Evolutionary conservation across 2,113 vertebrate species (phyloP).

Genomic region (Phalacrocorax carbo): DNA sequence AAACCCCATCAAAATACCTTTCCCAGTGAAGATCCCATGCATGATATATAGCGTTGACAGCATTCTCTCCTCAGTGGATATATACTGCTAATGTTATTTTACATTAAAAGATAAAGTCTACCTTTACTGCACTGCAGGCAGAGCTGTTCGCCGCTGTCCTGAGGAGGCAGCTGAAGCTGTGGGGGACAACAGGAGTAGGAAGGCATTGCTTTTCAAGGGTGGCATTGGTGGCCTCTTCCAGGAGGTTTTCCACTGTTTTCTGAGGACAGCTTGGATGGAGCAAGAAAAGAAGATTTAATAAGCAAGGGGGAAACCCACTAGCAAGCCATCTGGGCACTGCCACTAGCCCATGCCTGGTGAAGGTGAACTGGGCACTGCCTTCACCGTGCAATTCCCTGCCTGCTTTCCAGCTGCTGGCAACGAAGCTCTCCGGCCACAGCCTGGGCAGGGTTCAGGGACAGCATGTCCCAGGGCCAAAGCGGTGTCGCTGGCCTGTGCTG

Average conservation of each 20-base stretch:
- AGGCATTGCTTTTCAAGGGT: not conserved
- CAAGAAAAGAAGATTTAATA: not conserved
- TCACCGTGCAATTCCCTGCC: not conserved
- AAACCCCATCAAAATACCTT: not conserved
- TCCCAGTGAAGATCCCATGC: not conserved
- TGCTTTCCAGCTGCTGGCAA: not conserved
- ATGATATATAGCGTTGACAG: not conserved
- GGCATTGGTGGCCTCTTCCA: not conserved
- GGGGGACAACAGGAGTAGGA: not conserved
- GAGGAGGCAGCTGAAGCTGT: not conserved
- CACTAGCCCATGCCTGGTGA: not conserved
- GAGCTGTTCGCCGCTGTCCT: not conserved
- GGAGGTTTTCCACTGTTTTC: not conserved
- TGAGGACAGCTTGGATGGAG: not conserved
- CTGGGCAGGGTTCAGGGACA: rapidly evolving
- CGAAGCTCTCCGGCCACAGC: not conserved
- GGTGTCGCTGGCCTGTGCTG: not conserved
- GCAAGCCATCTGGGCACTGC: not conserved
- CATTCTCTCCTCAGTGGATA: not conserved
- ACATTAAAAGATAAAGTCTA: not conserved
- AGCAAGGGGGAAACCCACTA: not conserved
- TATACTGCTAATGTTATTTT: not conserved
- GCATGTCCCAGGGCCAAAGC: not conserved
- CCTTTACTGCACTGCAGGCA: not conserved
- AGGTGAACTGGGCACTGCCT: not conserved